These are phyloP conservation scores for Antheraea yamamai DNA, from an alignment of 2,888 invertebrate genomes.

Conservation along the genomic window DNA sequence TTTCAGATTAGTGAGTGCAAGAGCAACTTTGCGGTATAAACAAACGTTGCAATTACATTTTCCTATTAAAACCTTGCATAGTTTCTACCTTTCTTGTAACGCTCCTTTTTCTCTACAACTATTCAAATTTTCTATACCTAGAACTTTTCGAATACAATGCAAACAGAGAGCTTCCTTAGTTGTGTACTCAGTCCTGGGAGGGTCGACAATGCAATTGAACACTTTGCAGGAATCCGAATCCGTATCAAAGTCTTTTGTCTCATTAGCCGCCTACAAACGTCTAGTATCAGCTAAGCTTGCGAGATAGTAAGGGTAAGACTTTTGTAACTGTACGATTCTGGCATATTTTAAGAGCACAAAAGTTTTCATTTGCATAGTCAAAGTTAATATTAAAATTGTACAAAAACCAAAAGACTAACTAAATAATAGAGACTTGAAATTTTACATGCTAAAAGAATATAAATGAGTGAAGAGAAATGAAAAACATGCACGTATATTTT, in stretches of 20 bases:
- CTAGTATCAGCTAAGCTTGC: neutral
- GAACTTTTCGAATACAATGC: neutral
- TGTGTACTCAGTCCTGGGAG: neutral
- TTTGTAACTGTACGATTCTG: neutral
- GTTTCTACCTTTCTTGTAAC: neutral
- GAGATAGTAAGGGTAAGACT: neutral
- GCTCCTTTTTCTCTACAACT: neutral
- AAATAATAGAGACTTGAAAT: neutral
- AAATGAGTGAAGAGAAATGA: neutral
- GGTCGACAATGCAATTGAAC: neutral
- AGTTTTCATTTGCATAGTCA: too few species aligned
- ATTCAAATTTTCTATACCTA: neutral
- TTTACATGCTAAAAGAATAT: neutral
- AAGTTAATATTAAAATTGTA: too few species aligned
- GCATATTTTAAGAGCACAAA: too few species aligned
- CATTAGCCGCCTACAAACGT: neutral
- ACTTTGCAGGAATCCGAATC: neutral
- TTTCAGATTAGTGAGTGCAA: too few species aligned
- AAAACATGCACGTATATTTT: neutral
- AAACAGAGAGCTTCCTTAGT: neutral
- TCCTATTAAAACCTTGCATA: neutral
- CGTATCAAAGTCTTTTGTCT: neutral
- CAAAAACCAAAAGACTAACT: neutral
- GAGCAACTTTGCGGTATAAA: too few species aligned
- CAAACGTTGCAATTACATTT: too few species aligned